Conservation (phyloP, 2,113 vertebrate species). For the Pseudopodoces humilis region DNA sequence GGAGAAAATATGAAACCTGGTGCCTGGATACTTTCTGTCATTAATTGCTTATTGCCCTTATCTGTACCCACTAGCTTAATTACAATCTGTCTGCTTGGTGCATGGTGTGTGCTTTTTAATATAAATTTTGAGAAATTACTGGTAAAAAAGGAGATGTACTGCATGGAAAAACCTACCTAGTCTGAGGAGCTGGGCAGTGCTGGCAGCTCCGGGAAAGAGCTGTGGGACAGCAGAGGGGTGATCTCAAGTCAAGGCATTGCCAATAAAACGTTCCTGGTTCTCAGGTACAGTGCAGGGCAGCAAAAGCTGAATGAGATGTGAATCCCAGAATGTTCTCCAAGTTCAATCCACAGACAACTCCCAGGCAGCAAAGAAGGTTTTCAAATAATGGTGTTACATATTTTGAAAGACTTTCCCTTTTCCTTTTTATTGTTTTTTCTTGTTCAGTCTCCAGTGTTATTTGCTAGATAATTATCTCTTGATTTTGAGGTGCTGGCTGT, state of each 20-base stretch:
- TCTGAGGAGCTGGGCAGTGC: neutral
- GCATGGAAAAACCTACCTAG: neutral
- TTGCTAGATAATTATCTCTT: neutral
- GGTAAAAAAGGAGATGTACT: neutral
- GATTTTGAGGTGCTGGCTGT: neutral
- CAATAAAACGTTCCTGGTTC: neutral
- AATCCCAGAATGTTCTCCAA: neutral
- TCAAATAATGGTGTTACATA: neutral
- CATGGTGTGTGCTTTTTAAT: neutral
- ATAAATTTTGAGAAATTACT: neutral
- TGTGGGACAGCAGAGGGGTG: neutral
- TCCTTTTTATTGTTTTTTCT: neutral
- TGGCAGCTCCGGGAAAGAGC: neutral
- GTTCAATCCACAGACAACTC: neutral
- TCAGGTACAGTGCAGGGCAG: neutral
- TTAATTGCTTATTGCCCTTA: neutral
- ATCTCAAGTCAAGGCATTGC: neutral
- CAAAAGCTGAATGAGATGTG: neutral
- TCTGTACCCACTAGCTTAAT: neutral
- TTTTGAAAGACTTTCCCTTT: neutral
- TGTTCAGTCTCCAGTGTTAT: neutral
- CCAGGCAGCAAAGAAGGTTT: rapidly evolving
- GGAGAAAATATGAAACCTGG: neutral
- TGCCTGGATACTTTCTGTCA: neutral
- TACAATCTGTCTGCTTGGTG: neutral